Base-by-base conservation (phyloP, 2,797 vertebrate genomes). In the Macropodus opercularis region DNA sequence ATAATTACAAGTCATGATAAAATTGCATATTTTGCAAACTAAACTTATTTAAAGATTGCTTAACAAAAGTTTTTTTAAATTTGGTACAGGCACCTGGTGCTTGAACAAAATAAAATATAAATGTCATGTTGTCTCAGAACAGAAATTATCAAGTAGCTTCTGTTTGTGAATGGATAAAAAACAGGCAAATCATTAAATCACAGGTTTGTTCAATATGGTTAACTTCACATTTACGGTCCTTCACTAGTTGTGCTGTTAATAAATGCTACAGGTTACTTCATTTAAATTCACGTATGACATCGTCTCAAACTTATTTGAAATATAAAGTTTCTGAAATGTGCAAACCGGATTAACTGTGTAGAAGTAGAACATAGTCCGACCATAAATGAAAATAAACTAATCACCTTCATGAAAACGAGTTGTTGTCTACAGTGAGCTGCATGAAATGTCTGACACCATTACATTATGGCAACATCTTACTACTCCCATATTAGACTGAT, bases 381-480 rank as follows among this genome's bases (percentile, higher is more conserved):
- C 32, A 17, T 65, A 38, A 5, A 47, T 50, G 34, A 27, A 15
- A 55, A 68, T 75, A 79, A 70, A 75, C n/a, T 40, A 46, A 61
- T 81, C 56, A 43, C 46, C 41, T 67, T 74, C 49, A 60, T 63
- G 15, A 43, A 50, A 79, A 71, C 61, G 24, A 55, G 18, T 23
- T 32, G 18, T 36, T 70, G 26, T 23, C 49, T 48, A 32, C 24
- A 38, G 15, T 24, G 31, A 41, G 12, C 31, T 19, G 12, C 14
- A 35, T 56, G 38, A 77, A 53, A 64, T 27, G 32, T 82, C 18
- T 36, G 57, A 47, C 7, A 27, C 3, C 0, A 4, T 47, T 69
- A 22, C 3, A 56, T 63, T 31, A 67, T 75, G 41, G 66, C 65
- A 27, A 53, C 27, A 21, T 12, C 2, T 26, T 19, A 53, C 46